Conservation (phyloP, 2,797 vertebrate genomes). For the Pygocentrus nattereri region DNA sequence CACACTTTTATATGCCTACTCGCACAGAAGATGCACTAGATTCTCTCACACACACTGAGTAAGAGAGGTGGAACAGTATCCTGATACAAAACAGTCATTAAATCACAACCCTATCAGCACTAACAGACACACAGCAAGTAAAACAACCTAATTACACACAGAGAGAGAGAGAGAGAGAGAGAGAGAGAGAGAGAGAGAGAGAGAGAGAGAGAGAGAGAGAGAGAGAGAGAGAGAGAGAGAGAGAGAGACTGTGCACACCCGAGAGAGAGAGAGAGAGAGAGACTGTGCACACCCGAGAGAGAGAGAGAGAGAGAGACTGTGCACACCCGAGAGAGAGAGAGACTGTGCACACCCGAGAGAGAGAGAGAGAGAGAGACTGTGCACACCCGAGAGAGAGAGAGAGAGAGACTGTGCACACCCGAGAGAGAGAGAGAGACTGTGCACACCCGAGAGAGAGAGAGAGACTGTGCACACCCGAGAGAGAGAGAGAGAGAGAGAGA, state of each 20-base stretch:
- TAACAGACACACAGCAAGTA: conserved; percentile 82
- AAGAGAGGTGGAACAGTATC: conserved; percentile 64
- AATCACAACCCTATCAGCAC: conserved; percentile 81
- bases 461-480: no score
- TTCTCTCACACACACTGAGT: conserved; percentile 35
- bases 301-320: conserved; percentile 69
- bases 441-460: conserved; percentile 70
- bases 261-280: not conserved
- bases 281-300: no score
- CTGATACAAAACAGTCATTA: conserved; percentile 76
- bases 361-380: conserved; percentile 71
- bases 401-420: no score
- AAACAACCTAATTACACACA: conserved; percentile 73
- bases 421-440: conserved; percentile 69
- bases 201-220: conserved; percentile 69
- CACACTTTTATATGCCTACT: conserved; percentile 2
- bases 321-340: conserved; percentile 71
- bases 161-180: conserved; percentile 67
- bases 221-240: conserved; percentile 69
- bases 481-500: conserved; percentile 68
- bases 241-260: conserved; percentile 63
- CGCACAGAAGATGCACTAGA: not conserved
- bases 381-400: no score
- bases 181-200: conserved; percentile 69
- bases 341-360: conserved; percentile 60